Conservation (phyloP, 2,797 vertebrate species). For the Melanotaenia pygmaea region DNA sequence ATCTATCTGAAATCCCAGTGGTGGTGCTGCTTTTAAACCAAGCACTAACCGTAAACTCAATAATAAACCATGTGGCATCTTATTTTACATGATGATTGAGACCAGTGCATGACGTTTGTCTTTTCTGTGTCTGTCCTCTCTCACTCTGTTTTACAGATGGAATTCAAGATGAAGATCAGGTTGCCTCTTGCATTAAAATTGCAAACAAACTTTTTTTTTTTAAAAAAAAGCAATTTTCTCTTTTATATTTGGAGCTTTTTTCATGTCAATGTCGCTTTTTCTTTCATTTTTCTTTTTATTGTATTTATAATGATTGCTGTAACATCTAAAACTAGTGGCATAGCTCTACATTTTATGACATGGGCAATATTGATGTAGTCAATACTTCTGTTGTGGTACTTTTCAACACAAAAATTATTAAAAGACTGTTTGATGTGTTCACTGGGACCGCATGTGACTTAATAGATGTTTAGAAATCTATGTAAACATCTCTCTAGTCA, state of each 20-base stretch:
- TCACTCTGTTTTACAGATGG: conserved; percentile 86
- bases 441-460: not conserved
- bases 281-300: conserved; percentile 11
- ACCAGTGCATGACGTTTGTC: conserved; percentile 35
- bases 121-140: conserved; percentile 28
- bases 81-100: conserved; percentile 25
- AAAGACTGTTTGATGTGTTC: no score
- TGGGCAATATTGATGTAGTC: not conserved
- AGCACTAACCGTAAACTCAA: conserved; percentile 30
- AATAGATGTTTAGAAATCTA: not conserved
- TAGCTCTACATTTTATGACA: no score
- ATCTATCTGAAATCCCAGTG: conserved; percentile 38
- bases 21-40: conserved; percentile 30
- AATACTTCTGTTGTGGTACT: not conserved
- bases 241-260: conserved; percentile 12
- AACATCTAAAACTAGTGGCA: not conserved
- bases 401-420: no score
- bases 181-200: conserved; percentile 70
- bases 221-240: conserved; percentile 4
- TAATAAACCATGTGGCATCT: conserved; percentile 25
- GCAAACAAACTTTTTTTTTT: no score
- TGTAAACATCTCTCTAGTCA: not conserved
- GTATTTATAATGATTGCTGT: not conserved
- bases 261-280: conserved; percentile 9
- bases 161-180: conserved; percentile 90